Conservation (phyloP, 2,113 vertebrate species). For the Podocnemis expansa region DNA sequence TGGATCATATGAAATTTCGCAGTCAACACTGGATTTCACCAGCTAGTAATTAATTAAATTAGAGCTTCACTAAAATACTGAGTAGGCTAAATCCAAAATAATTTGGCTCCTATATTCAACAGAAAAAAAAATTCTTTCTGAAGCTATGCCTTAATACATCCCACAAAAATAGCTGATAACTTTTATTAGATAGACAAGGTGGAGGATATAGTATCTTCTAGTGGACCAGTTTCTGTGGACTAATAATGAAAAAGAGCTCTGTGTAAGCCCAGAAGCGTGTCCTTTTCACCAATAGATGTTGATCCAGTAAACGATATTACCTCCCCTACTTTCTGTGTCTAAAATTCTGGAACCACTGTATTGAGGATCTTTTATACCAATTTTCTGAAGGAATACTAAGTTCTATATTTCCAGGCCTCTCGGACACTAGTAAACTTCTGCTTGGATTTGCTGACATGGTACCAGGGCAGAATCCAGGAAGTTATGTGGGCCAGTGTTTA, state of each 20-base stretch:
- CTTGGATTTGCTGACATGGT: not conserved
- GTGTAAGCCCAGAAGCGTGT: not conserved
- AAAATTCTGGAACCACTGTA: not conserved
- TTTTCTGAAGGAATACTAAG: not conserved
- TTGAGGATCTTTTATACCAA: not conserved
- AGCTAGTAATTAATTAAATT: not conserved
- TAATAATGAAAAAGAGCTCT: not conserved
- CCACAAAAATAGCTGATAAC: not conserved
- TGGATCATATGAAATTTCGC: not conserved
- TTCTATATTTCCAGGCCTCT: rapidly evolving
- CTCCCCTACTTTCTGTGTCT: not conserved
- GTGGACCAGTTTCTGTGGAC: not conserved
- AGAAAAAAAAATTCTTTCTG: not conserved
- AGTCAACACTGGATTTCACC: not conserved
- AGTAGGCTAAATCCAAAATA: not conserved
- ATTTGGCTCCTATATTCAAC: not conserved
- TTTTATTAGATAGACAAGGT: not conserved
- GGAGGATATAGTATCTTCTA: not conserved
- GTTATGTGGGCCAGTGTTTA: rapidly evolving
- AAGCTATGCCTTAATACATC: rapidly evolving
- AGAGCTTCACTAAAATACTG: not conserved
- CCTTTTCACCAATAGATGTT: not conserved
- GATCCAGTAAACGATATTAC: not conserved
- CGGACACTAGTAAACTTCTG: not conserved
- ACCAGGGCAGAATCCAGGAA: not conserved